Percentiles rank a stretch among this genome's conserved stretches.
Evolutionary conservation across 2,797 vertebrate genomes (phyloP).

Genomic region (Epinephelus coioides): DNA sequence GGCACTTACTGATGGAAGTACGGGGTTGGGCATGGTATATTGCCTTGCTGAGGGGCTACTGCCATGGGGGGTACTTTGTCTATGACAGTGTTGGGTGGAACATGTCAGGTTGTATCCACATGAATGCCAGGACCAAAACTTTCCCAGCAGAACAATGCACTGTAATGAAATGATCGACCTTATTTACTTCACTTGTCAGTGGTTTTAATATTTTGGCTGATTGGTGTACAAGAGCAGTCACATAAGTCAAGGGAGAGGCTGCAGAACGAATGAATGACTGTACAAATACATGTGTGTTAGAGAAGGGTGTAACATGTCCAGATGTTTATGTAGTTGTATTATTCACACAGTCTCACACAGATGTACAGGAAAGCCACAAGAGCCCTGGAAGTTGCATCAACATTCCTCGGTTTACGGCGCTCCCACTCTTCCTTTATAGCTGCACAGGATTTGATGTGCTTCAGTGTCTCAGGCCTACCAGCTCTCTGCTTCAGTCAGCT

Average conservation of each 20-base stretch:
- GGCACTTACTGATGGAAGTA: no score
- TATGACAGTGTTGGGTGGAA: no score
- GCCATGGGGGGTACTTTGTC: no score
- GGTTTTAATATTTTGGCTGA: no score
- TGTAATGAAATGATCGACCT: no score
- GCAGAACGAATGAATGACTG: slow-evolving; percentile 12
- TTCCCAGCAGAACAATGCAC: no score
- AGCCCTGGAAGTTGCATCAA: slow-evolving; percentile 44
- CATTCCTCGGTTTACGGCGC: slow-evolving; percentile 45
- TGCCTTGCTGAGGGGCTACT: no score
- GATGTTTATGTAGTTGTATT: slow-evolving; percentile 35
- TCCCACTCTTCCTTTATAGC: background rate
- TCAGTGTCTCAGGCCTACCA: background rate
- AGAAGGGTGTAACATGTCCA: slow-evolving; percentile 42
- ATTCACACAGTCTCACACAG: slow-evolving; percentile 19
- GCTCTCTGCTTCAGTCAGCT: slow-evolving; percentile 25
- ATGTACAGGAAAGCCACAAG: slow-evolving; percentile 9
- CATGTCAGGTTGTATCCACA: no score
- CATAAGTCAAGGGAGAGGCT: background rate
- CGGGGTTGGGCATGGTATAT: no score
- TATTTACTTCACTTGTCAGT: no score
- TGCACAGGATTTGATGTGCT: slow-evolving; percentile 13
- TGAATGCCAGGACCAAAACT: no score
- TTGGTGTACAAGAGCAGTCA: background rate
- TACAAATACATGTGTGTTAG: background rate